Conservation (phyloP, 2,113 vertebrate species). For the Eudyptes chrysolophus region DNA sequence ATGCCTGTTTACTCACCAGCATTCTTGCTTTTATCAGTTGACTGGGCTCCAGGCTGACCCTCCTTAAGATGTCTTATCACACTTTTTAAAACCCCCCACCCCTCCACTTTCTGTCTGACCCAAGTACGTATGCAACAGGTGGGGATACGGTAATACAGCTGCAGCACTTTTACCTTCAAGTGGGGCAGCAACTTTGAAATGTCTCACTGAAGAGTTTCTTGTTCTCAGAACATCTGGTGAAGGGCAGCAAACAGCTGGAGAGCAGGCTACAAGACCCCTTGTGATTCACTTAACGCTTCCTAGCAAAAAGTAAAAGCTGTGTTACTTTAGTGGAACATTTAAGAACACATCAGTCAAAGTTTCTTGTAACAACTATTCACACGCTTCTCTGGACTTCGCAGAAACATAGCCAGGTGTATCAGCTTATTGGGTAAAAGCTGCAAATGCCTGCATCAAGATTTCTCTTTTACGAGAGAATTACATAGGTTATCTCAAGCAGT, state of each 20-base stretch:
- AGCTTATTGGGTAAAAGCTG: neutral
- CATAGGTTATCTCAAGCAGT: neutral
- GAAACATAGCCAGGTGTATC: neutral
- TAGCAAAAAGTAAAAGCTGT: neutral
- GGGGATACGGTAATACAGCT: neutral
- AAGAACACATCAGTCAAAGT: neutral
- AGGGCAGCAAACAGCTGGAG: neutral
- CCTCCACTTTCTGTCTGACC: neutral
- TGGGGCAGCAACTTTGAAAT: neutral
- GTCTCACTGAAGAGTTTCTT: neutral
- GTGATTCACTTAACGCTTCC: neutral
- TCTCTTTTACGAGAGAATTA: neutral
- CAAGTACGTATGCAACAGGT: neutral
- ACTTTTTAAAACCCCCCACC: neutral
- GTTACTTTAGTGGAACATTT: neutral
- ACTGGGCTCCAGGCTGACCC: neutral
- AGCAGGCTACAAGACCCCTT: neutral
- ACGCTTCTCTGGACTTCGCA: neutral
- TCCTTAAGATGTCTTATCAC: neutral
- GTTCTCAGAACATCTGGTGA: neutral
- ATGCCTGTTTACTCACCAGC: no score
- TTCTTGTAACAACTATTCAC: neutral
- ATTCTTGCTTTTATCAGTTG: neutral
- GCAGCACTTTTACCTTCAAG: neutral
- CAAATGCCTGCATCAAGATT: neutral